These are phyloP conservation scores for Ceriagrion tenellum DNA, from an alignment of 2,888 invertebrate genomes.

Conservation along the genomic window DNA sequence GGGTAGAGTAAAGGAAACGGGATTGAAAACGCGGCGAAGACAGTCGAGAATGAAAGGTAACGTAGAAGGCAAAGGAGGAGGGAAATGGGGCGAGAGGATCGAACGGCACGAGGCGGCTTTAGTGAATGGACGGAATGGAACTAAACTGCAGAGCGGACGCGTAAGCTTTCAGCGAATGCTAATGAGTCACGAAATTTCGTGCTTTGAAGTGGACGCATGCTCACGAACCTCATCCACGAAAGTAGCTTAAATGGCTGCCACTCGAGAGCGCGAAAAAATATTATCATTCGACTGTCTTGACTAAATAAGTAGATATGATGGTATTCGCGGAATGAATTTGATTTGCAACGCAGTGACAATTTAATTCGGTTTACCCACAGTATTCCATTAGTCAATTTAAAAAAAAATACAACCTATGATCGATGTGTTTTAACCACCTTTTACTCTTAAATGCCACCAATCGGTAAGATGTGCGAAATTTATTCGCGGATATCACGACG, in stretches of 20 bases:
- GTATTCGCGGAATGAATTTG: not conserved
- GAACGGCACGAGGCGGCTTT: not conserved
- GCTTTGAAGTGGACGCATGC: conserved; percentile 21
- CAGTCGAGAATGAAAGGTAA: not conserved
- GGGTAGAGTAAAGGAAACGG: not conserved
- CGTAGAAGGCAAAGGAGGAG: not conserved
- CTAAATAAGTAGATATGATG: not conserved
- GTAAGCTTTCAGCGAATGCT: conserved; percentile 30
- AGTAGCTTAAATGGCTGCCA: not conserved
- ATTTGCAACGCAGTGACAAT: not conserved
- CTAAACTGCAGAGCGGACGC: not conserved
- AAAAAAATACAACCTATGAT: too few species aligned
- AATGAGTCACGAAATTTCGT: conserved; percentile 58
- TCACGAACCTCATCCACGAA: conserved; percentile 42
- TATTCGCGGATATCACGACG: too few species aligned
- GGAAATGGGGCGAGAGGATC: not conserved
- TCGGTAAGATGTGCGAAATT: too few species aligned
- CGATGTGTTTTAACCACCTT: too few species aligned
- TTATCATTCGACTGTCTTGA: not conserved
- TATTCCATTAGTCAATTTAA: too few species aligned
- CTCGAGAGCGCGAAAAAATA: not conserved
- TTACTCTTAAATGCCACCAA: too few species aligned
- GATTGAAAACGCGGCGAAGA: not conserved
- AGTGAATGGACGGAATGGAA: conserved; percentile 6
- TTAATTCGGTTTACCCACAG: too few species aligned